Conservation (phyloP, 2,113 vertebrate species). For the Pedionomus torquatus region DNA sequence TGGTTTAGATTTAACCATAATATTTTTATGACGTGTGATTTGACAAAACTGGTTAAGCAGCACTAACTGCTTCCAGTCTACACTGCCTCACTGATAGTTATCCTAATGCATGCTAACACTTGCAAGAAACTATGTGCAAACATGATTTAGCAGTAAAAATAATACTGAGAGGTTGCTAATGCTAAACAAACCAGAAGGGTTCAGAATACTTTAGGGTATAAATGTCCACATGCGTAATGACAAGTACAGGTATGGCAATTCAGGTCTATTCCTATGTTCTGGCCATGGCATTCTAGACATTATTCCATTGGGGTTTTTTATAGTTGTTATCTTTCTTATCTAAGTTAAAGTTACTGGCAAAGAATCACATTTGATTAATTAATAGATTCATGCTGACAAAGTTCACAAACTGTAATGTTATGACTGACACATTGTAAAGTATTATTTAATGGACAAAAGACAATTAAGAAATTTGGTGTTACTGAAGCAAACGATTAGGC, state of each 20-base stretch:
- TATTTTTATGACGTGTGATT: not conserved
- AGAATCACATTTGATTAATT: not conserved
- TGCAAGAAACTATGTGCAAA: constrained; percentile 20
- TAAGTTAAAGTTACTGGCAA: not conserved
- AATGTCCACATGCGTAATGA: constrained; percentile 42
- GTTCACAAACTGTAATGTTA: not conserved
- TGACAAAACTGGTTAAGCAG: not conserved
- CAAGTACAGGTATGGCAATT: not conserved
- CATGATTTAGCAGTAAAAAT: constrained; percentile 36
- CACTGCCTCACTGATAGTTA: not conserved
- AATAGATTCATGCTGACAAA: not conserved
- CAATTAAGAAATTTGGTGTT: not conserved
- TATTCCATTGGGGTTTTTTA: not conserved
- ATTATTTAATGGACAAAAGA: not conserved
- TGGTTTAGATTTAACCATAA: constrained; percentile 27
- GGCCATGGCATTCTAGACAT: not conserved
- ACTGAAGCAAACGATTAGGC: not conserved
- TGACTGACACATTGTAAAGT: not conserved
- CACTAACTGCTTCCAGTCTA: constrained; percentile 24
- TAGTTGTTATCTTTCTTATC: not conserved
- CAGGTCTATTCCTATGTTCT: constrained; percentile 6
- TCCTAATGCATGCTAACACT: constrained; percentile 8
- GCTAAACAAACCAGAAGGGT: constrained; percentile 32
- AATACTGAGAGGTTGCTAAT: constrained; percentile 60
- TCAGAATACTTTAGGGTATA: constrained; percentile 2